Base-by-base conservation (phyloP, 2,113 vertebrate genomes). In the Percopsis transmontana region DNA sequence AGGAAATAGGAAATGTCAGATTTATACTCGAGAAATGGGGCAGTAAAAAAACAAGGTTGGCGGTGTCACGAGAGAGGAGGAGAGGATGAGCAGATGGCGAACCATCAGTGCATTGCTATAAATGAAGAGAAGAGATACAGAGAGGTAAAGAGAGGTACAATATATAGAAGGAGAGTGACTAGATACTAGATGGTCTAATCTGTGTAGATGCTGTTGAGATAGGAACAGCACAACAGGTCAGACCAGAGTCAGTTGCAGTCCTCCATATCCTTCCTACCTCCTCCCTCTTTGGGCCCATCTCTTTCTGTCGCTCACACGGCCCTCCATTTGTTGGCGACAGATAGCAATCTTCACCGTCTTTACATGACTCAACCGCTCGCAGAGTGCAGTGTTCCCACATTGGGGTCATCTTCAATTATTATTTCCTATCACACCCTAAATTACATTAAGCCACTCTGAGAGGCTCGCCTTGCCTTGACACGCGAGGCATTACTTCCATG, bases 351-450 rank as follows among this genome's bases (percentile, higher is more conserved):
- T 70, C 38, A 44, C 24, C 54, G 21, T 74, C 59, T 77, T 74
- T 60, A 44, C 24, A 38, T 42, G 66, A 86, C 74, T 70, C 73
- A 74, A 69, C 76, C 68, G 38, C 74, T 52, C 27, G 24, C 55
- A 72, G 74, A 77, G 58, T 72, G 83, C 68, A 54, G 48, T 19
- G 62, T 63, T 76, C 64, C 63, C 59, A 87, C 79, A 87, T 85
- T 85, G 82, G 74, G 86, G 86, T 88, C 86, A 83, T 66, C 70
- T 83, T 79, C 70, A 87, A 81, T 83, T 82, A 85, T 68, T 60
- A 48, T 79, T 56, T 59, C 15, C 27, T 41, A 61, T 70, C 56
- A 62, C 62, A 56, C 66, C 57, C 27, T 80, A 76, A 86, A 85
- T 86, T 85, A 81, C 54, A 18, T 62, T 71, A 72, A 87, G 74